A percentile compares a stretch with the other conserved stretches of the same genome.
These are phyloP conservation scores for Drosophila mulleri DNA, from an alignment of 2,888 invertebrate genomes.

Conservation along the genomic window DNA sequence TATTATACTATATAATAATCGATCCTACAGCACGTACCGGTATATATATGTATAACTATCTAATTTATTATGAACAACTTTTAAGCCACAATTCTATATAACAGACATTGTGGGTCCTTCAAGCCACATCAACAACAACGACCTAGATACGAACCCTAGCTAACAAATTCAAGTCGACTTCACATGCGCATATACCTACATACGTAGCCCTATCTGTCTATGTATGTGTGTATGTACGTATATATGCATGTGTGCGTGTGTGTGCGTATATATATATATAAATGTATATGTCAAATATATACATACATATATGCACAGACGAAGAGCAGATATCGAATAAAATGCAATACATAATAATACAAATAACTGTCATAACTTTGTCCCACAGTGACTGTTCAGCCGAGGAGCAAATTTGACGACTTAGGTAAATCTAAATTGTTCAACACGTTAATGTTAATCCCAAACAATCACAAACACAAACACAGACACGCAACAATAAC, in stretches of 20 bases:
- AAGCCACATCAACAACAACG: slow-evolving; percentile 13
- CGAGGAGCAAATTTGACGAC: slow-evolving; percentile 89
- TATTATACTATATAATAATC: slow-evolving; percentile 11
- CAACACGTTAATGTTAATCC: slow-evolving; percentile 33
- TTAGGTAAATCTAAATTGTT: slow-evolving; percentile 87
- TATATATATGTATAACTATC: slow-evolving; percentile 11
- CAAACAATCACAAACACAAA: slow-evolving; percentile 21
- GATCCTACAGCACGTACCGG: slow-evolving; percentile 7
- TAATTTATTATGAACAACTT: slow-evolving; percentile 7
- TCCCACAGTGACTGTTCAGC: slow-evolving; percentile 88
- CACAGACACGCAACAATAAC: slow-evolving; percentile 18
- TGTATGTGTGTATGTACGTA: slow-evolving; percentile 8
- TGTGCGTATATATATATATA: neutral
- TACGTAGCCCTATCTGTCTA: neutral
- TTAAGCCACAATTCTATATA: slow-evolving; percentile 7
- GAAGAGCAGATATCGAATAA: slow-evolving; percentile 39
- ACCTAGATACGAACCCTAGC: slow-evolving; percentile 9
- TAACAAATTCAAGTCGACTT: slow-evolving; percentile 2
- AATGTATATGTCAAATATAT: neutral
- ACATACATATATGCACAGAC: slow-evolving; percentile 5
- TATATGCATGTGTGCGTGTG: slow-evolving; percentile 11
- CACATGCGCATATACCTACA: slow-evolving; percentile 35
- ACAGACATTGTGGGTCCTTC: slow-evolving; percentile 15
- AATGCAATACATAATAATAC: slow-evolving; percentile 67
- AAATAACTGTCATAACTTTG: slow-evolving; percentile 77